Conservation (phyloP, 2,888 invertebrate genomes). For the Halictus quadricinctus region DNA sequence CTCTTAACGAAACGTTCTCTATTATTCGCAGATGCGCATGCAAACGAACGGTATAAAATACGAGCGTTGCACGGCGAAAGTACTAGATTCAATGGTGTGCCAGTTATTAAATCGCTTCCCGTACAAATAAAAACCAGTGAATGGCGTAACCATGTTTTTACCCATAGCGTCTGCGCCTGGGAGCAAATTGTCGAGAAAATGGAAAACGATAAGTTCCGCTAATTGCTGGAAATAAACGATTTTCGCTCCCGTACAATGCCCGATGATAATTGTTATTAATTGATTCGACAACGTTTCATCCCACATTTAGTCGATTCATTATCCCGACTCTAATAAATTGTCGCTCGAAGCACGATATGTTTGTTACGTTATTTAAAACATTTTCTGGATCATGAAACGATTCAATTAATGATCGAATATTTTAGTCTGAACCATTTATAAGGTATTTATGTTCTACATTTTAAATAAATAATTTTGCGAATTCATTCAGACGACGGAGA, state of each 20-base stretch:
- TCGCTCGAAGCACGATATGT: not conserved
- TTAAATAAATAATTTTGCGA: too few species aligned
- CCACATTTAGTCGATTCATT: not conserved
- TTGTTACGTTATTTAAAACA: not conserved
- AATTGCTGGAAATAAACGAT: constrained; percentile 25
- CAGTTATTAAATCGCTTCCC: constrained; percentile 24
- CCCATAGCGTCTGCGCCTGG: not conserved
- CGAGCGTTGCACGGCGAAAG: constrained; percentile 34
- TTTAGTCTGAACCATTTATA: not conserved
- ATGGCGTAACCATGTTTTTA: constrained; percentile 16
- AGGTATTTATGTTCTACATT: too few species aligned
- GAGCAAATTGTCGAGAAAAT: constrained; percentile 17
- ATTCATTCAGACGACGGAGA: too few species aligned
- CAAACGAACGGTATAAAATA: constrained; percentile 55
- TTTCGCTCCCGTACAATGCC: not conserved
- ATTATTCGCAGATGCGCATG: constrained; percentile 59
- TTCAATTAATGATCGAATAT: not conserved
- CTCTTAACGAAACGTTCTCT: constrained; percentile 53
- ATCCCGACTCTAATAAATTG: not conserved
- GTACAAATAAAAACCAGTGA: constrained; percentile 14
- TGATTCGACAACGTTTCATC: not conserved
- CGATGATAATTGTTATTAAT: constrained; percentile 8
- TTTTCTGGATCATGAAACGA: not conserved
- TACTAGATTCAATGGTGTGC: constrained; percentile 13
- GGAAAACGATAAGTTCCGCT: constrained; percentile 2